phyloP scores from a whole-genome alignment of 2,888 invertebrate genomes.

The Cantharis rustica region DNA sequence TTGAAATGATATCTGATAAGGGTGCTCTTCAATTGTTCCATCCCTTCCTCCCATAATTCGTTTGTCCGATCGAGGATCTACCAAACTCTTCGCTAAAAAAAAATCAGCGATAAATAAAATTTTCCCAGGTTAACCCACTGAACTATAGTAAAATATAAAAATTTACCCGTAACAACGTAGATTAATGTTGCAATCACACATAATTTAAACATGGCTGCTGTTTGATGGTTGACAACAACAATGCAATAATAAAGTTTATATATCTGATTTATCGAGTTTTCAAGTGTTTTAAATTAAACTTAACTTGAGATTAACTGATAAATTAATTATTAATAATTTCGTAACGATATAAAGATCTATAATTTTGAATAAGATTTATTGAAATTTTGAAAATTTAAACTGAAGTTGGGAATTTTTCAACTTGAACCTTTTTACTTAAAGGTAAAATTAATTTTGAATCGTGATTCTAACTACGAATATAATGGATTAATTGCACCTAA shows the following conservation, averaged over 20 bases:
- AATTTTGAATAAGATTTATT: not conserved
- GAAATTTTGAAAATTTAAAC: not conserved
- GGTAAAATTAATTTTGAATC: not conserved
- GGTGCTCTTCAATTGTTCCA: conserved; percentile 3
- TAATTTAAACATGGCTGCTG: not conserved
- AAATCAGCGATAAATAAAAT: too few relatives aligned
- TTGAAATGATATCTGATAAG: not conserved
- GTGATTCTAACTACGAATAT: not conserved
- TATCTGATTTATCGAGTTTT: not conserved
- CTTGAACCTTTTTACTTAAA: not conserved
- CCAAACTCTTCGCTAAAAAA: not conserved
- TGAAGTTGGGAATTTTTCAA: not conserved
- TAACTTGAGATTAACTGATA: not conserved
- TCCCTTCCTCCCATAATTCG: conserved; percentile 4
- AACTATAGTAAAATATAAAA: not conserved
- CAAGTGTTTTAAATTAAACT: not conserved
- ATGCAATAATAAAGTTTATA: not conserved
- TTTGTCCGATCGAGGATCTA: not conserved
- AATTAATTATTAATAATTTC: not conserved
- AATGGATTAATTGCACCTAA: not conserved
- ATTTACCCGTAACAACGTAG: not conserved
- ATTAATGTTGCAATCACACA: not conserved
- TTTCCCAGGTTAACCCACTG: too few relatives aligned
- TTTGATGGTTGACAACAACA: not conserved
- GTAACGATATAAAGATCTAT: not conserved